Conservation (phyloP, 2,113 vertebrate genomes). For the Pholis gunnellus region DNA sequence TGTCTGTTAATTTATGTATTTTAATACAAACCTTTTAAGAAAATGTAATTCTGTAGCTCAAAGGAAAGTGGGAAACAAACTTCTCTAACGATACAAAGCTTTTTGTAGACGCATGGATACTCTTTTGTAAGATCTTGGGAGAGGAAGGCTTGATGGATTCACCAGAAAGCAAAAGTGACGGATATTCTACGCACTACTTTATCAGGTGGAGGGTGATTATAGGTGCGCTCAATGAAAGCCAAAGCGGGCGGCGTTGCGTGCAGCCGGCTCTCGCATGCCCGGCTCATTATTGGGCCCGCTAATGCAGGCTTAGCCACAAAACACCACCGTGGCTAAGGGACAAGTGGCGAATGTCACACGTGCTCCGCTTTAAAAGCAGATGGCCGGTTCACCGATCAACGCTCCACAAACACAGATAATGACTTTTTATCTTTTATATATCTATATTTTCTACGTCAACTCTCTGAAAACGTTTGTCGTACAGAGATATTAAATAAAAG, state of each 20-base stretch:
- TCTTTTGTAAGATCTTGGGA: background rate
- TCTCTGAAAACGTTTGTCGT: background rate
- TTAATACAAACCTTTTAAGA: background rate
- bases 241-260: slow-evolving; percentile 42
- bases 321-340: slow-evolving; percentile 24
- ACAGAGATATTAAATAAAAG: background rate
- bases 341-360: slow-evolving; percentile 63
- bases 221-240: slow-evolving; percentile 6
- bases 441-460: background rate
- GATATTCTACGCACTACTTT: background rate
- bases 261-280: slow-evolving; percentile 31
- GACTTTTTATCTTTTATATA: background rate
- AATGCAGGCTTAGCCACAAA: slow-evolving; percentile 65
- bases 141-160: background rate
- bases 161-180: slow-evolving; percentile 21
- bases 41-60: background rate
- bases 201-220: background rate
- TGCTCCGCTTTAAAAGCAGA: slow-evolving; percentile 51
- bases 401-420: background rate
- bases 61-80: background rate
- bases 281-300: slow-evolving; percentile 19
- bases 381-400: slow-evolving; percentile 15
- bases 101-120: background rate
- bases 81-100: background rate
- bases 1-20: background rate